Base-by-base conservation (phyloP, 2,113 vertebrate species). In the Polypterus bichir region DNA sequence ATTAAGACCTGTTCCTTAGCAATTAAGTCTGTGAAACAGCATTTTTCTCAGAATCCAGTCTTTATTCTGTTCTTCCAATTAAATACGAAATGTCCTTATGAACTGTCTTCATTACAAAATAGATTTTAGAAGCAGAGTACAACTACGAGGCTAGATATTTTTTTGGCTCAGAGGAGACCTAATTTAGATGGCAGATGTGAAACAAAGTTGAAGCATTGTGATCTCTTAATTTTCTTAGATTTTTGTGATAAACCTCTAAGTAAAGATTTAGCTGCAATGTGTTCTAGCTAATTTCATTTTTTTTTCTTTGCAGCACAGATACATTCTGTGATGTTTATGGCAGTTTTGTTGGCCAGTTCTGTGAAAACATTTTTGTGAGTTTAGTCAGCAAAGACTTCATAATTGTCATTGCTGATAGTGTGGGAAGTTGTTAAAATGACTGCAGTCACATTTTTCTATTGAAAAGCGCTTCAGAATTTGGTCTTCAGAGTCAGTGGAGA, bases 1-100 rank as follows among this genome's bases (percentile, higher is more conserved):
- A 96, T 99, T 97, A 98, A 97, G 92, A 88, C 92, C 88, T 88
- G 90, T 81, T 93, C 91, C 91, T 91, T 91, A 84, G 92, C 92
- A 98, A 98, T 97, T 96, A 94, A 84, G 86, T 88, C 86, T 91
- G 89, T 88, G 88, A 89, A 92, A 93, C 87, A 87, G 77, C 85
- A 86, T 86, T 86, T 87, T 87, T 88, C 89, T 81, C 69, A 75
- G 92, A 89, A 92, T 89, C 85, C 83, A 83, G 81, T 81, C 83
- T 83, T 89, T 92, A 83, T 90, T 87, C 86, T 85, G 83, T 83
- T 79, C 83, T 81, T 80, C 85, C 88, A 90, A 92, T 93, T 91
- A 92, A 93, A 85, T 76, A 84, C 82, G 77, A 74, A 80, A 82
- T 71, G 80, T 84, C 78, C 81, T 84, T 83, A 88, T 85, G 80